Percentiles rank a stretch among this genome's conserved stretches.
phyloP scores from a whole-genome alignment of 23 tunicate species.

The Styela plicata region DNA sequence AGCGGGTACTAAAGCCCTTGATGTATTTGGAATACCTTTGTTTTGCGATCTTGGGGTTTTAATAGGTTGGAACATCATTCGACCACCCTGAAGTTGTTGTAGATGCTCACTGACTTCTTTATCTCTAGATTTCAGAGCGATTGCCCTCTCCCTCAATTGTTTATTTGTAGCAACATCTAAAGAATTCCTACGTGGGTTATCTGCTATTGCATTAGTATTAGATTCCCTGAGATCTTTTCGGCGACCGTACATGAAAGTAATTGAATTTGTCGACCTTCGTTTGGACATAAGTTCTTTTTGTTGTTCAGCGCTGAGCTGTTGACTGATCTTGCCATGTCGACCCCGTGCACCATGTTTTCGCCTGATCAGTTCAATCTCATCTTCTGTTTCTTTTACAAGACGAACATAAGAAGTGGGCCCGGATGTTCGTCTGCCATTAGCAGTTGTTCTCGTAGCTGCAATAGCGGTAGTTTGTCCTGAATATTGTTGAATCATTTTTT shows the following conservation, averaged over 20 bases:
- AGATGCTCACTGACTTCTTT: not conserved
- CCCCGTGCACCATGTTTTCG: slow-evolving; percentile 8
- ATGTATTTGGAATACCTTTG: not conserved
- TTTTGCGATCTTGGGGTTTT: not conserved
- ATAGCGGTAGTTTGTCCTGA: slow-evolving; percentile 1
- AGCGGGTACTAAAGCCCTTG: not conserved
- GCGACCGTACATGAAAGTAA: not conserved
- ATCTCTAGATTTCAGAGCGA: not conserved
- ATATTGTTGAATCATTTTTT: not conserved
- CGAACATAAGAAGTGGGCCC: not conserved
- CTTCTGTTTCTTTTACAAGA: slow-evolving; percentile 15
- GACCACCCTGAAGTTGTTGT: not conserved
- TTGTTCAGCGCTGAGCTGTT: not conserved
- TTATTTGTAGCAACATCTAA: not conserved
- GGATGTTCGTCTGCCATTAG: not conserved
- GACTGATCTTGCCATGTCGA: not conserved
- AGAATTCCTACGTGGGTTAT: not conserved
- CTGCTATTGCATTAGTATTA: not conserved
- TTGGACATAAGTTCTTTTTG: slow-evolving; percentile 2
- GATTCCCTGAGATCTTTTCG: not conserved
- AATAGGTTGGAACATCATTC: not conserved
- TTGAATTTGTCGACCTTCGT: slow-evolving; percentile 7
- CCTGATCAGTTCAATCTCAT: slow-evolving; percentile 10
- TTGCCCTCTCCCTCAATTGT: not conserved
- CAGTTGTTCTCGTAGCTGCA: not conserved